These are phyloP conservation scores for Colostygia pectinataria DNA, from an alignment of 2,888 invertebrate genomes.

Conservation along the genomic window DNA sequence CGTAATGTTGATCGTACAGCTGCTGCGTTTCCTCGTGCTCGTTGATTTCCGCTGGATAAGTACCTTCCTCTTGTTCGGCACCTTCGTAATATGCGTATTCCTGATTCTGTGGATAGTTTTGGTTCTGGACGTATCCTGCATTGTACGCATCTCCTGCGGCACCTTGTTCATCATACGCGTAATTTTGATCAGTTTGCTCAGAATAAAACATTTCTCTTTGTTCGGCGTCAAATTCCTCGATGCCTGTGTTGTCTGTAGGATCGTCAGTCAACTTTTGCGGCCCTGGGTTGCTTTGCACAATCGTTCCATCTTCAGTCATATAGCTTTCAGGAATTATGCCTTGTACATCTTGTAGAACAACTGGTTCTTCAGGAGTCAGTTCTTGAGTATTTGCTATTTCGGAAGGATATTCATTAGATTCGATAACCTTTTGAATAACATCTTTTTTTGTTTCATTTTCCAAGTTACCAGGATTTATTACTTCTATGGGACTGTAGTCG, in stretches of 20 bases:
- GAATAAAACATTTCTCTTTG: constrained; percentile 61
- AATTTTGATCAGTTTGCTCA: constrained; percentile 43
- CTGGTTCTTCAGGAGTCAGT: constrained; percentile 34
- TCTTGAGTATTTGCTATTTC: constrained; percentile 40
- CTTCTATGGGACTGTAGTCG: constrained; percentile 30
- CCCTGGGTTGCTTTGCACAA: constrained; percentile 17
- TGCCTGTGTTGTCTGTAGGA: constrained; percentile 37
- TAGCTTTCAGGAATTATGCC: constrained; percentile 39
- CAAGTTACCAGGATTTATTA: constrained; percentile 30
- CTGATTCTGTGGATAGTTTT: constrained; percentile 43
- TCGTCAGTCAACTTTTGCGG: constrained; percentile 10
- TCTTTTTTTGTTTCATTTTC: constrained; percentile 31
- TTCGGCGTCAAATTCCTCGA: constrained; percentile 58
- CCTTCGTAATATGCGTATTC: constrained; percentile 57
- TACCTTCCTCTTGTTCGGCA: constrained; percentile 41
- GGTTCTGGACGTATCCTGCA: constrained; percentile 38
- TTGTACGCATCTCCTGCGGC: constrained; percentile 33
- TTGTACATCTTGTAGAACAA: constrained; percentile 36
- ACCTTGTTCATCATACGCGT: constrained; percentile 43
- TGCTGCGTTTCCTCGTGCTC: constrained; percentile 58
- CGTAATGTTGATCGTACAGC: constrained; percentile 61
- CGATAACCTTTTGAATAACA: constrained; percentile 12
- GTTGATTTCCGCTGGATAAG: constrained; percentile 48
- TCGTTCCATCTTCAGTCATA: constrained; percentile 20
- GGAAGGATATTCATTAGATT: constrained; percentile 36